These are phyloP conservation scores for Poecilia wingei DNA, from an alignment of 2,797 vertebrate species.

Conservation along the genomic window DNA sequence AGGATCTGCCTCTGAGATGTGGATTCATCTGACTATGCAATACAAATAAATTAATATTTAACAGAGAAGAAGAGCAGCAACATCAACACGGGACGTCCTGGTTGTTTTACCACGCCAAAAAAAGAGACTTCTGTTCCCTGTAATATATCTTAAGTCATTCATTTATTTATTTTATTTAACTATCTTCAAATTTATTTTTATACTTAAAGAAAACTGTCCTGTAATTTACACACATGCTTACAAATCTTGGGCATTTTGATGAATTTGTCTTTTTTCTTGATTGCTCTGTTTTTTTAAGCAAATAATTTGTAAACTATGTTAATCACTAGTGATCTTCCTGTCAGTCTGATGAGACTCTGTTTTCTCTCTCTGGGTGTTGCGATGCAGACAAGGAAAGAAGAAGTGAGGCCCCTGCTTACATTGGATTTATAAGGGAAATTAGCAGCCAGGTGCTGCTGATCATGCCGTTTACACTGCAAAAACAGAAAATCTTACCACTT, in stretches of 20 bases:
- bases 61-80: conserved; percentile 11
- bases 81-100: conserved; percentile 52
- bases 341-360: conserved; percentile 66
- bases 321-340: conserved; percentile 70
- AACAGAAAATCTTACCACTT: too few relatives aligned
- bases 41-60: conserved; percentile 73
- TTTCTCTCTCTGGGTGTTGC: conserved; percentile 50
- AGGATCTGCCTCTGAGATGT: conserved; percentile 61
- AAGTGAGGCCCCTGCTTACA: neutral
- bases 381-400: neutral
- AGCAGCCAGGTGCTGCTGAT: neutral
- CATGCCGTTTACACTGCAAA: neutral
- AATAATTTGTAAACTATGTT: conserved; percentile 70
- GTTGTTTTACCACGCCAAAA: conserved; percentile 61
- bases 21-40: conserved; percentile 84
- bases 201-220: conserved; percentile 64
- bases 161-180: conserved; percentile 74
- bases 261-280: conserved; percentile 65
- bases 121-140: conserved; percentile 54
- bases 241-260: conserved; percentile 53
- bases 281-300: conserved; percentile 64
- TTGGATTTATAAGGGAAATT: neutral
- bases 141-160: conserved; percentile 67
- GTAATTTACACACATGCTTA: conserved; percentile 66
- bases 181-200: conserved; percentile 77